Percentiles rank a stretch among this genome's conserved stretches.
phyloP scores from a whole-genome alignment of 2,113 vertebrate species.

The Panthera leo region DNA sequence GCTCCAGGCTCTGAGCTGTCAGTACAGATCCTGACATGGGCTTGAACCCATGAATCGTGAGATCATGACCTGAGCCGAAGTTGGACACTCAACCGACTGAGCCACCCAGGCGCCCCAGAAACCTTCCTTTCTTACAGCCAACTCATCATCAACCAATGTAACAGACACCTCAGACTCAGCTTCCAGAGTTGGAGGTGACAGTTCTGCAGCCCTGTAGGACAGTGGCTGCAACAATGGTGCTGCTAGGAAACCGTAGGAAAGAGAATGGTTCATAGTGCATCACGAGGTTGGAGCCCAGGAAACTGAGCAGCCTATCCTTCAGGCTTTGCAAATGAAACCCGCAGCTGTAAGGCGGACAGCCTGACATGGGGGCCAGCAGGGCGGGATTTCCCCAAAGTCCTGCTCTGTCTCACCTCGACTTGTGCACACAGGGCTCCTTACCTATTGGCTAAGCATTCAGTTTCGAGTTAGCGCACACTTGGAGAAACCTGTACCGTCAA shows the following conservation, averaged over 20 bases:
- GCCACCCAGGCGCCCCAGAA: no score
- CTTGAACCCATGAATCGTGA: no score
- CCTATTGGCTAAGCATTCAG: not conserved
- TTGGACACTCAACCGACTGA: no score
- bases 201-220: not conserved
- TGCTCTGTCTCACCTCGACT: not conserved
- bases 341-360: not conserved
- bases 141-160: fast-evolving
- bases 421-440: not conserved
- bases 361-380: not conserved
- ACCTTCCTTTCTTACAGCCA: not conserved
- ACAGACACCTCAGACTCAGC: not conserved
- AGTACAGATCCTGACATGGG: no score
- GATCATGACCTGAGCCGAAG: no score
- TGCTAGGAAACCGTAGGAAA: not conserved
- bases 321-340: not conserved
- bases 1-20: no score
- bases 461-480: not conserved
- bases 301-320: not conserved
- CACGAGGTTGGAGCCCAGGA: not conserved
- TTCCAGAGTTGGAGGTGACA: not conserved
- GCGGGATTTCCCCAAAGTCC: not conserved
- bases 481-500: not conserved
- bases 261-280: not conserved
- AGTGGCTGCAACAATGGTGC: fast-evolving